Evolutionary conservation across 2,113 vertebrate genomes (phyloP).

Genomic region (Thamnophis sirtalis): DNA sequence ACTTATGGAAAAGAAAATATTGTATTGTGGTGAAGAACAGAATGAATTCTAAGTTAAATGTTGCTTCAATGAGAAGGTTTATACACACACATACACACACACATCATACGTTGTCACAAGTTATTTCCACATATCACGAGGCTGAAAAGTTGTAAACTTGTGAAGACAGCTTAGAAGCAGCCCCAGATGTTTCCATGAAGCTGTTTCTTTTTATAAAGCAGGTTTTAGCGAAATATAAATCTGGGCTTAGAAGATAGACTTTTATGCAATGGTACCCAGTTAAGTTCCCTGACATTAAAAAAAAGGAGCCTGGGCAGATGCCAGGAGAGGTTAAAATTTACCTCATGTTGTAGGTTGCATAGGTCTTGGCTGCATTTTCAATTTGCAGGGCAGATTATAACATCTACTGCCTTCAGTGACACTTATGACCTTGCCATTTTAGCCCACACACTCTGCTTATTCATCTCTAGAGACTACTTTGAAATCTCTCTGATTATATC

Average conservation of each 20-base stretch:
- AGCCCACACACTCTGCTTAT: background rate
- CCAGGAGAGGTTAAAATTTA: background rate
- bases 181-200: background rate
- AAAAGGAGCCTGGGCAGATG: background rate
- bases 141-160: slow-evolving; percentile 37
- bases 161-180: background rate
- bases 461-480: background rate
- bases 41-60: slow-evolving; percentile 46
- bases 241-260: background rate
- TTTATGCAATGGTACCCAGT: background rate
- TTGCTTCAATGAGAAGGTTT: slow-evolving; percentile 28
- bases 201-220: background rate
- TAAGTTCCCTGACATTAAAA: background rate
- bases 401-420: background rate
- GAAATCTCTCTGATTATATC: background rate
- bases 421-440: background rate
- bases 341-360: background rate
- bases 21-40: slow-evolving; percentile 23
- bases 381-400: background rate
- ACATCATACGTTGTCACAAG: too few relatives aligned
- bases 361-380: background rate
- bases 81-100: too few relatives aligned
- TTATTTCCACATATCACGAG: slow-evolving; percentile 37
- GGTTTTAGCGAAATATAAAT: background rate
- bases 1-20: slow-evolving; percentile 29